Evolutionary conservation across 2,888 invertebrate species (phyloP).

Genomic region (Auanema freiburgensis): DNA sequence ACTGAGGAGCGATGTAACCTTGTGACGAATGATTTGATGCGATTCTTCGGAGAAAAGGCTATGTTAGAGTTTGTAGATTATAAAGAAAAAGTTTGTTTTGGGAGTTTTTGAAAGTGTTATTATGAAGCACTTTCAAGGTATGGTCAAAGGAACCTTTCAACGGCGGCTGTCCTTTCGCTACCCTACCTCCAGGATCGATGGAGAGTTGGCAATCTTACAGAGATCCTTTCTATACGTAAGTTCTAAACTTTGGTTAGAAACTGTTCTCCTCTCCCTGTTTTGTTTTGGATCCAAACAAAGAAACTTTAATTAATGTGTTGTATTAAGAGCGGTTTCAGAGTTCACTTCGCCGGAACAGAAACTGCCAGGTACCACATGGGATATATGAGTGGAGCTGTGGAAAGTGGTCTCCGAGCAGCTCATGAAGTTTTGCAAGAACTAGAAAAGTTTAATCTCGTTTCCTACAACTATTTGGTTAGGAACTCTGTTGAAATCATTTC

Average conservation of each 20-base stretch:
- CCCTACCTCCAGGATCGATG: conserved; percentile 63
- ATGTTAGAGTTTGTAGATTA: conserved; percentile 40
- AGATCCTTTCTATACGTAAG: conserved; percentile 39
- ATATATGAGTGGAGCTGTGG: conserved; percentile 65
- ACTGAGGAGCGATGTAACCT: conserved; percentile 62
- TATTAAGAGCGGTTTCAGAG: conserved; percentile 21
- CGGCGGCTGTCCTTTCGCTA: conserved; percentile 66
- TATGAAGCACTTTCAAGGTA: conserved; percentile 22
- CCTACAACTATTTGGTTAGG: conserved; percentile 28
- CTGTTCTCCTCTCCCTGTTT: no score
- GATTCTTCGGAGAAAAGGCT: conserved; percentile 44
- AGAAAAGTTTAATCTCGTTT: conserved; percentile 22
- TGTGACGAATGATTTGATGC: conserved; percentile 58
- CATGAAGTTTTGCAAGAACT: conserved; percentile 33
- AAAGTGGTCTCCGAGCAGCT: conserved; percentile 38
- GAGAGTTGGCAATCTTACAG: conserved; percentile 32
- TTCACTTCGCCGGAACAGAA: conserved; percentile 65
- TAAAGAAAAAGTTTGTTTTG: conserved; percentile 61
- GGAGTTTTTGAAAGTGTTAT: background rate
- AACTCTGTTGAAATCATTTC: background rate
- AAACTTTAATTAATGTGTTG: background rate
- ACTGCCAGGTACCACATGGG: conserved; percentile 65
- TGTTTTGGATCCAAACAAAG: background rate
- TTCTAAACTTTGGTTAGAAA: conserved; percentile 6
- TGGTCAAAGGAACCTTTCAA: conserved; percentile 67